phyloP scores from a whole-genome alignment of 2,888 invertebrate genomes.

The Deilephila elpenor region DNA sequence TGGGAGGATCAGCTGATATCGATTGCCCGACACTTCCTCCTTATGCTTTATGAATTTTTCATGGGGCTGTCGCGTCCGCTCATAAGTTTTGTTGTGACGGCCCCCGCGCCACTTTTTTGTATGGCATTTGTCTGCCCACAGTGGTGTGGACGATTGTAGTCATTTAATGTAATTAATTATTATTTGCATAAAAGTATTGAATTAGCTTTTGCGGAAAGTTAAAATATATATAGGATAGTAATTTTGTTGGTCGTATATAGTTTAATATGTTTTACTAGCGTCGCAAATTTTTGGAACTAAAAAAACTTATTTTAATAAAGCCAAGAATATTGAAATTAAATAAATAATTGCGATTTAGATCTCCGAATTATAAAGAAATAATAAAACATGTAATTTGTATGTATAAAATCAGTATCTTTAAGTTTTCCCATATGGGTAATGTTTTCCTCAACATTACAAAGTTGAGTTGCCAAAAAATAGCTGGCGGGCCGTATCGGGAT shows the following conservation, averaged over 20 bases:
- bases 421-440: not conserved
- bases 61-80: constrained; percentile 50
- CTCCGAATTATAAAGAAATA: too few relatives aligned
- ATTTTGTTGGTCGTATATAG: too few relatives aligned
- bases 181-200: too few relatives aligned
- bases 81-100: constrained; percentile 58
- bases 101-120: constrained; percentile 20
- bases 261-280: too few relatives aligned
- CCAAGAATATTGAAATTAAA: too few relatives aligned
- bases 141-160: too few relatives aligned
- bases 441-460: not conserved
- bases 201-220: too few relatives aligned
- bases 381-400: not conserved
- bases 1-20: constrained; percentile 83
- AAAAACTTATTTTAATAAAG: too few relatives aligned
- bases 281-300: too few relatives aligned
- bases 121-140: not conserved
- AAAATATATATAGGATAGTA: too few relatives aligned
- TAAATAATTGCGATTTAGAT: too few relatives aligned
- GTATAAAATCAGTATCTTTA: not conserved
- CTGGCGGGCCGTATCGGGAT: not conserved
- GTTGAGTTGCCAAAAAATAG: not conserved
- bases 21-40: constrained; percentile 74
- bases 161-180: too few relatives aligned
- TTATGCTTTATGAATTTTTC: constrained; percentile 79